phyloP scores from a whole-genome alignment of 2,888 invertebrate genomes.

The Idaea biselata region DNA sequence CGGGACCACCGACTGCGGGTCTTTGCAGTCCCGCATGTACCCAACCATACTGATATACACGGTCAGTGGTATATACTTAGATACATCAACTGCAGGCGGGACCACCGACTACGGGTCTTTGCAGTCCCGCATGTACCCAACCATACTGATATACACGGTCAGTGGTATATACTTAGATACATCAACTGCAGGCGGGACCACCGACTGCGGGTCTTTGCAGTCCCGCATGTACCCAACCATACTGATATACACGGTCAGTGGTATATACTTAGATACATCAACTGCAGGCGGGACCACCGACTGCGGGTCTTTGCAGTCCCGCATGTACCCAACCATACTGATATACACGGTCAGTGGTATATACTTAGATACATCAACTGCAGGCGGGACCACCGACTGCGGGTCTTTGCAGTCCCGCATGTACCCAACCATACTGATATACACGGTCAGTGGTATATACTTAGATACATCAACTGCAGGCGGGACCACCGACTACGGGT shows the following conservation, averaged over 20 bases:
- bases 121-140: constrained; percentile 81
- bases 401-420: constrained; percentile 89
- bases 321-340: constrained; percentile 37
- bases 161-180: background rate
- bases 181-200: constrained; percentile 94
- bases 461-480: too few species aligned
- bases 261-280: too few species aligned
- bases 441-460: constrained; percentile 31
- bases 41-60: constrained; percentile 38
- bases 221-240: constrained; percentile 55
- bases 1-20: constrained; percentile 91
- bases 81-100: too few species aligned
- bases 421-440: constrained; percentile 38
- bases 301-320: constrained; percentile 92
- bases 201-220: constrained; percentile 92
- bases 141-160: constrained; percentile 41
- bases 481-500: constrained; percentile 91
- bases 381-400: constrained; percentile 92
- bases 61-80: constrained; percentile 25
- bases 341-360: constrained; percentile 37
- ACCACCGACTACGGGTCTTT: constrained; percentile 91
- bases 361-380: too few species aligned
- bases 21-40: constrained; percentile 84
- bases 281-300: constrained; percentile 93
- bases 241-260: constrained; percentile 40